These are phyloP conservation scores for Rhagophthalmus giganteus DNA, from an alignment of 2,888 invertebrate genomes.

Conservation along the genomic window DNA sequence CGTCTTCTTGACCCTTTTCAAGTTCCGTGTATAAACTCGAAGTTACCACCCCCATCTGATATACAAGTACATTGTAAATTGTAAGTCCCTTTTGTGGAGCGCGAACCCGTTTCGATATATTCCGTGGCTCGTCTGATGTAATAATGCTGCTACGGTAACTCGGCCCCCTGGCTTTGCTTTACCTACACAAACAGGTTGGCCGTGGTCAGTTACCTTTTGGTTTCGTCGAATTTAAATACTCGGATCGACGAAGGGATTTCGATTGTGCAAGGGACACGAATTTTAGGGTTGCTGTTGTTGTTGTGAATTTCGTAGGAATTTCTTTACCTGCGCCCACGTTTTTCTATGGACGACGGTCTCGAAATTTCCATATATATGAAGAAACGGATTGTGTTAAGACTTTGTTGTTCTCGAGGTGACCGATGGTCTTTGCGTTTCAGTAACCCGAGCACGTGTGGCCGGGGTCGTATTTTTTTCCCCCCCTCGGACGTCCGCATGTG, in stretches of 20 bases:
- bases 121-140: slow-evolving; percentile 17
- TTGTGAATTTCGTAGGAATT: slow-evolving; percentile 8
- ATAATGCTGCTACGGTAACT: slow-evolving; percentile 21
- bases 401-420: slow-evolving; percentile 16
- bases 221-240: slow-evolving; percentile 23
- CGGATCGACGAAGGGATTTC: slow-evolving; percentile 9
- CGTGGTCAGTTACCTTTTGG: slow-evolving; percentile 27
- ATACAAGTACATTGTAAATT: slow-evolving; percentile 9
- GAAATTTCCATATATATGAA: slow-evolving; percentile 7
- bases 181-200: slow-evolving; percentile 26
- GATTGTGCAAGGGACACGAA: slow-evolving; percentile 26
- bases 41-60: slow-evolving; percentile 10
- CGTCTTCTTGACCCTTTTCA: slow-evolving; percentile 31
- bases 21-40: slow-evolving; percentile 12
- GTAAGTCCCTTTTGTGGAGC: slow-evolving; percentile 2
- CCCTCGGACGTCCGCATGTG: neutral
- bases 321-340: slow-evolving; percentile 5
- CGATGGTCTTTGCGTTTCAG: slow-evolving; percentile 10
- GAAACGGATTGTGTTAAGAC: slow-evolving; percentile 11
- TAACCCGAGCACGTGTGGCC: slow-evolving; percentile 9
- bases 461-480: neutral
- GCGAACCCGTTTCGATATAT: slow-evolving; percentile 20
- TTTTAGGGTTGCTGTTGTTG: slow-evolving; percentile 20
- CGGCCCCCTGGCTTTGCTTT: slow-evolving; percentile 4
- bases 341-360: slow-evolving; percentile 2